Conservation (phyloP, 2,797 vertebrate genomes). For the Trematomus bernacchii region DNA sequence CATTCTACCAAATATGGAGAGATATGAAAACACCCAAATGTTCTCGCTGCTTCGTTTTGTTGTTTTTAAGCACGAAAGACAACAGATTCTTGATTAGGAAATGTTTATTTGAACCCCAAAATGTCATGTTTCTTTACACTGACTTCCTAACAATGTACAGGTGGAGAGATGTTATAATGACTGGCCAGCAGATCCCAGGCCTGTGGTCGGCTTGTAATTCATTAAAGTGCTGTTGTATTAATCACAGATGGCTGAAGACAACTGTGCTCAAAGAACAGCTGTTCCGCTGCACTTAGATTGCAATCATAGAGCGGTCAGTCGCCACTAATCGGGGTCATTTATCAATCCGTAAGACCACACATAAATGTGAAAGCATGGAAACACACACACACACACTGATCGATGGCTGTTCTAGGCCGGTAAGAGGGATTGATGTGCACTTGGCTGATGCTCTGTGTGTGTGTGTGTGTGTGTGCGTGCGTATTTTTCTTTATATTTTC, state of each 20-base stretch:
- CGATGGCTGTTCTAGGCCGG: slow-evolving; percentile 63
- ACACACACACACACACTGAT: slow-evolving; percentile 57
- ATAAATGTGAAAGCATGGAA: slow-evolving; percentile 38
- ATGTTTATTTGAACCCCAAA: neutral
- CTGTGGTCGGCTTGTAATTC: slow-evolving; percentile 74
- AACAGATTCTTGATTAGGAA: neutral
- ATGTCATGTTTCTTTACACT: neutral
- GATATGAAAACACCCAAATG: slow-evolving; percentile 15
- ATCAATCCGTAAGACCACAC: slow-evolving; percentile 77
- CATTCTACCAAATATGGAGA: slow-evolving; percentile 14
- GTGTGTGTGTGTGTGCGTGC: neutral
- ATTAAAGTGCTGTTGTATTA: slow-evolving; percentile 80
- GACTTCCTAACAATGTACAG: slow-evolving; percentile 23
- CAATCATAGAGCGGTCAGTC: slow-evolving; percentile 81
- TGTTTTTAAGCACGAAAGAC: slow-evolving; percentile 14
- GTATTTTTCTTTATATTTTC: too few relatives aligned
- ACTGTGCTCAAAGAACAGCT: slow-evolving; percentile 73
- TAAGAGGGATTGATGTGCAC: slow-evolving; percentile 73
- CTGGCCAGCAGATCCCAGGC: slow-evolving; percentile 63
- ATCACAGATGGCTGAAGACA: slow-evolving; percentile 73
- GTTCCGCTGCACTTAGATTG: slow-evolving; percentile 77
- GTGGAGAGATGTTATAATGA: slow-evolving; percentile 39
- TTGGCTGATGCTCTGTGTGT: slow-evolving; percentile 43
- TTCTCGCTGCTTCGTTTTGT: neutral
- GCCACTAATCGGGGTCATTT: slow-evolving; percentile 83